Percentiles rank a stretch among this genome's conserved stretches.
These are phyloP conservation scores for Setipinna tenuifilis DNA, from an alignment of 2,797 vertebrate species.

Conservation along the genomic window DNA sequence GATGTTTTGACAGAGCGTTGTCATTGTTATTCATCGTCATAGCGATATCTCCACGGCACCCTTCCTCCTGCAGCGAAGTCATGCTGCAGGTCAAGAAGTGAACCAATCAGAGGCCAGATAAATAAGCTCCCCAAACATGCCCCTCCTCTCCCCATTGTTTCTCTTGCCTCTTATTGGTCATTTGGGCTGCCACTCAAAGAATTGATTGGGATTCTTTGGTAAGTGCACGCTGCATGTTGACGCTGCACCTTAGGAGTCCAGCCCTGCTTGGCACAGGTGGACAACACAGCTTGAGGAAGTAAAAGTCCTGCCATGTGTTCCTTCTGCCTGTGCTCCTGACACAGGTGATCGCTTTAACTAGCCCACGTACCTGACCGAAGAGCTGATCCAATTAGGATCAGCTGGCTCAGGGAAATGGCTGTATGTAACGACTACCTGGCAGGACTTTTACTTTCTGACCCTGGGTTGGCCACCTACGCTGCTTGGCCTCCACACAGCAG, in stretches of 20 bases:
- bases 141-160: constrained; percentile 24
- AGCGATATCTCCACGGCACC: constrained; percentile 35
- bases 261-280: neutral
- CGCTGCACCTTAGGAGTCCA: neutral
- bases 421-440: too few species aligned
- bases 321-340: too few species aligned
- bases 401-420: too few species aligned
- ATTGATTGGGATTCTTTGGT: constrained; percentile 52
- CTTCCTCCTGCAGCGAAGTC: constrained; percentile 48
- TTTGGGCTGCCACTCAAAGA: constrained; percentile 44
- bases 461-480: too few species aligned
- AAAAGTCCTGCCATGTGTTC: too few species aligned
- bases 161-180: constrained; percentile 36
- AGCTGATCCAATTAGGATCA: too few species aligned
- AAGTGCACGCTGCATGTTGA: constrained; percentile 46
- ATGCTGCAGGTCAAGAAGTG: constrained; percentile 36
- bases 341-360: too few species aligned
- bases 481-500: neutral
- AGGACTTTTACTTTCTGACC: too few species aligned
- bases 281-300: too few species aligned
- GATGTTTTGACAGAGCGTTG: constrained; percentile 24
- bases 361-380: too few species aligned
- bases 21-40: constrained; percentile 20
- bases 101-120: constrained; percentile 27
- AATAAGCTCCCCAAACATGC: constrained; percentile 36